Conservation (phyloP, 1,140 invertebrate genomes). For the Metopolophium dirhodum region DNA sequence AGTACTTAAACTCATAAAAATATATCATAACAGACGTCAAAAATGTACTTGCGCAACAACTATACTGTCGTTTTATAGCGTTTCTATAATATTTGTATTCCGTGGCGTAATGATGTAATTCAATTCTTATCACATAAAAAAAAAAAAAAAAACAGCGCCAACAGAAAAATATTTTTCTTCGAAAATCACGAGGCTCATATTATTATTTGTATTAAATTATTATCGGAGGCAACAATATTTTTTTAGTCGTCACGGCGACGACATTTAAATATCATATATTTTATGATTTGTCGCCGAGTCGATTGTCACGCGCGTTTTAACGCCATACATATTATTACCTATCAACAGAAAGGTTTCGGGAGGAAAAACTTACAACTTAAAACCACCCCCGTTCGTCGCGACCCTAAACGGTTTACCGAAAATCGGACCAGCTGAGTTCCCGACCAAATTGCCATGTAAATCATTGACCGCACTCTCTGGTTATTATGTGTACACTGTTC, state of each 20-base stretch:
- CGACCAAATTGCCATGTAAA: neutral
- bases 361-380: neutral
- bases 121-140: neutral
- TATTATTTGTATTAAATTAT: neutral
- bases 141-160: neutral
- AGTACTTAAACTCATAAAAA: neutral
- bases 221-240: neutral
- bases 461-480: conserved; percentile 14
- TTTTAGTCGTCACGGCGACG: neutral
- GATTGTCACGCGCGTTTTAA: neutral
- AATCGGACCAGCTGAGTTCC: neutral
- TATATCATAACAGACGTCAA: neutral
- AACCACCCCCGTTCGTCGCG: neutral
- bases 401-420: neutral
- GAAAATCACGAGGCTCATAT: neutral
- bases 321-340: too few species aligned
- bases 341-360: neutral
- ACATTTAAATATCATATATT: neutral
- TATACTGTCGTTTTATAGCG: neutral
- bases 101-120: neutral
- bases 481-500: neutral
- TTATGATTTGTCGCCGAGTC: neutral
- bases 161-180: neutral
- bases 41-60: neutral
- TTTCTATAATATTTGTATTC: neutral